Evolutionary conservation across 2,113 vertebrate genomes (phyloP).

Genomic region (Rhabdomys dilectus): DNA sequence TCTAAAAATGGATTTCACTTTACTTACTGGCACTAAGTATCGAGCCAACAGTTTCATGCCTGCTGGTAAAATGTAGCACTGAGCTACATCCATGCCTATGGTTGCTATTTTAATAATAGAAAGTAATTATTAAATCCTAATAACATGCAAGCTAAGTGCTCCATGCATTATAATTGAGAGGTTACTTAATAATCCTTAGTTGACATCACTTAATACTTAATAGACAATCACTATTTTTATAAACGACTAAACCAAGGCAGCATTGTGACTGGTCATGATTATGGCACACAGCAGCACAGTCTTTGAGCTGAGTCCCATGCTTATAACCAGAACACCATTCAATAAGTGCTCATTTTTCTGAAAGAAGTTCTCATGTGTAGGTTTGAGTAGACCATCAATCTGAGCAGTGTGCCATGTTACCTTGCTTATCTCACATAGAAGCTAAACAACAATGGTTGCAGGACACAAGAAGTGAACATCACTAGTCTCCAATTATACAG

Average conservation of each 20-base stretch:
- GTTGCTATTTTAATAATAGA: background rate
- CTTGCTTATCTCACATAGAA: conserved; percentile 56
- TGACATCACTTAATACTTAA: too few species aligned
- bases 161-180: background rate
- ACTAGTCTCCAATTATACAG: conserved; percentile 77
- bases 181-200: background rate
- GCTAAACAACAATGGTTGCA: conserved; percentile 80
- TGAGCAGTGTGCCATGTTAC: too few species aligned
- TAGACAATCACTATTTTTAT: background rate
- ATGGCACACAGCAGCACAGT: background rate
- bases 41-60: background rate
- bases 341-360: background rate
- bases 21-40: background rate
- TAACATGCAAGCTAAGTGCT: background rate
- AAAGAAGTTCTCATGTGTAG: background rate
- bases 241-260: background rate
- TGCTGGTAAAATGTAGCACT: background rate
- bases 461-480: conserved; percentile 72
- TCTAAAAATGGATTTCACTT: background rate
- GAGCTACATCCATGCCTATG: background rate
- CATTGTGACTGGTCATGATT: background rate
- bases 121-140: background rate
- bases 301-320: background rate
- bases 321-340: too few species aligned
- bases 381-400: background rate